These are phyloP conservation scores for Philypnodon macrostomus DNA, from an alignment of 2,797 vertebrate genomes.

Conservation along the genomic window DNA sequence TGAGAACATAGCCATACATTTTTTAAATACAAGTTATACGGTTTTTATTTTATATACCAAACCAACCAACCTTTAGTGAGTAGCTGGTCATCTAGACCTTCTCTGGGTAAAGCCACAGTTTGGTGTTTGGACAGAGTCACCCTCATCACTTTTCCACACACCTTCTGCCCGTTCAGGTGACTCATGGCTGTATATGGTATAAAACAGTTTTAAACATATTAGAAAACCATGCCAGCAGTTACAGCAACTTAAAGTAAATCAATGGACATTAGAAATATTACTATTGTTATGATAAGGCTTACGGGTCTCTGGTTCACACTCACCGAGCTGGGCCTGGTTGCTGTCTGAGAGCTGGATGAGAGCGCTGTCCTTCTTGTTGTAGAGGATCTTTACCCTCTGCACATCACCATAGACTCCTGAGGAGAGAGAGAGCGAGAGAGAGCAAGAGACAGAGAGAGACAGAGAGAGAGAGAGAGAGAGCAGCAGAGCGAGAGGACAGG, in stretches of 20 bases:
- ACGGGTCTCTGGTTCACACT: constrained; percentile 44
- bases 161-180: constrained; percentile 97
- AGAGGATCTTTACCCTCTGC: constrained; percentile 99
- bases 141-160: constrained; percentile 97
- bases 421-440: constrained; percentile 27
- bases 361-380: constrained; percentile 99
- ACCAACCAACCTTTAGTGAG: constrained; percentile 83
- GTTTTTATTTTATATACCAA: neutral
- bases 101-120: constrained; percentile 93
- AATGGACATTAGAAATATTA: too few relatives aligned
- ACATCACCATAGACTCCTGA: constrained; percentile 97
- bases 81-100: constrained; percentile 95
- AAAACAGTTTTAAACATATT: too few relatives aligned
- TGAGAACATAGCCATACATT: neutral
- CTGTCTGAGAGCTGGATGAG: constrained; percentile 97
- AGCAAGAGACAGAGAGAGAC: constrained; percentile 17
- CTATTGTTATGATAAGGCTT: too few relatives aligned
- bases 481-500: constrained; percentile 29
- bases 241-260: too few relatives aligned
- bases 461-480: constrained; percentile 41
- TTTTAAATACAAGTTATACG: neutral
- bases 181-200: constrained; percentile 94
- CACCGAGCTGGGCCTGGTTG: constrained; percentile 96
- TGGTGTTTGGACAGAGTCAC: constrained; percentile 97
- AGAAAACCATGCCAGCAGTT: too few relatives aligned